These are phyloP conservation scores for Agrotis puta DNA, from an alignment of 2,888 invertebrate genomes.

Conservation along the genomic window DNA sequence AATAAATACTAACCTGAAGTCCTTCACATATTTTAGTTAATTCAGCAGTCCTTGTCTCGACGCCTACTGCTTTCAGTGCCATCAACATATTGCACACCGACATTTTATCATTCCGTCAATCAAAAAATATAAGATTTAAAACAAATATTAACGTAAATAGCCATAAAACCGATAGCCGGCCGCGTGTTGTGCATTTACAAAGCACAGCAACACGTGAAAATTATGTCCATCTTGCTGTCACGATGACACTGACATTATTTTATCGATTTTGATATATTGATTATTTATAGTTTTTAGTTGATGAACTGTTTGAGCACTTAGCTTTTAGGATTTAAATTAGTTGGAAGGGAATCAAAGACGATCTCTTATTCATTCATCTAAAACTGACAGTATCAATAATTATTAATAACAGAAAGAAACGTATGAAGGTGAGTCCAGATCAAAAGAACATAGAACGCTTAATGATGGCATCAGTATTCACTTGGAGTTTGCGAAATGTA, in stretches of 20 bases:
- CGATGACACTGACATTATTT: conserved; percentile 41
- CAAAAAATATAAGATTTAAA: conserved; percentile 21
- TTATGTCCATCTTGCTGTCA: conserved; percentile 35
- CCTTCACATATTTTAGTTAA: conserved; percentile 76
- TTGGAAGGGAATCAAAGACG: too few relatives aligned
- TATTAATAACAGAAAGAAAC: too few relatives aligned
- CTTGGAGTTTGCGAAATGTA: too few relatives aligned
- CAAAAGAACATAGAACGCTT: too few relatives aligned
- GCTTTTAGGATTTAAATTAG: background rate
- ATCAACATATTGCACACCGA: conserved; percentile 64
- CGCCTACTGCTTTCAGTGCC: conserved; percentile 70
- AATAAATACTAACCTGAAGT: conserved; percentile 76
- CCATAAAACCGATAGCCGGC: conserved; percentile 55
- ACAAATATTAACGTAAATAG: conserved; percentile 29
- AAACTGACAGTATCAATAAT: too few relatives aligned
- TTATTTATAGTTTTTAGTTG: conserved; percentile 4
- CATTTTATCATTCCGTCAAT: conserved; percentile 68
- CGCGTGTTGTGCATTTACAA: conserved; percentile 64
- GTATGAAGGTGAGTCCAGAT: too few relatives aligned
- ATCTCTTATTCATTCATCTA: too few relatives aligned
- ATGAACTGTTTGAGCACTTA: background rate
- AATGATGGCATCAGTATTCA: too few relatives aligned
- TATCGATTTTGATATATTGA: conserved; percentile 72
- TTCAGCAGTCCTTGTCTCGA: conserved; percentile 73
- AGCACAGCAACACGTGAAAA: conserved; percentile 61